A percentile compares a stretch with the other conserved stretches of the same genome.
These are phyloP conservation scores for Nyleta sp. DNA, from an alignment of 2,888 invertebrate species.

Conservation along the genomic window DNA sequence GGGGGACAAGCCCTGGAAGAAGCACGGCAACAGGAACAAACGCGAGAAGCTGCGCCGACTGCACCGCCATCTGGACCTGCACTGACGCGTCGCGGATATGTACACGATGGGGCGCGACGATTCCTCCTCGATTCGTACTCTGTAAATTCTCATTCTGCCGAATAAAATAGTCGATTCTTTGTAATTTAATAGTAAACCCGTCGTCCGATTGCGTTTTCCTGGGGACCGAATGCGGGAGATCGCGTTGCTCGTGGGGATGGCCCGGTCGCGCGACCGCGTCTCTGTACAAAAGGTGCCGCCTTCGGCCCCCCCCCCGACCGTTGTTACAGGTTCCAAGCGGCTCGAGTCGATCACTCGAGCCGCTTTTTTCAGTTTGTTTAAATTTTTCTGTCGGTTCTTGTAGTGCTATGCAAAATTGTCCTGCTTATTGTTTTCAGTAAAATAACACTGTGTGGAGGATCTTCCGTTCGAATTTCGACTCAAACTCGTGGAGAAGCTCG, in stretches of 20 bases:
- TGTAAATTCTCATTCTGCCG: slow-evolving; percentile 33
- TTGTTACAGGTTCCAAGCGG: too few relatives aligned
- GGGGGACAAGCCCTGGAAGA: slow-evolving; percentile 88
- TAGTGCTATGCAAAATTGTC: too few relatives aligned
- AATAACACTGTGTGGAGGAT: slow-evolving; percentile 97
- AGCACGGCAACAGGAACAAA: slow-evolving; percentile 93
- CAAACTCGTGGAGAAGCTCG: slow-evolving; percentile 97
- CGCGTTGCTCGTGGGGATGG: too few relatives aligned
- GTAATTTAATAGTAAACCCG: slow-evolving; percentile 35
- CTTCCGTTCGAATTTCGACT: slow-evolving; percentile 92
- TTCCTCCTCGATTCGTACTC: background rate
- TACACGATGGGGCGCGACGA: slow-evolving; percentile 15
- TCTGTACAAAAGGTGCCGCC: slow-evolving; percentile 17
- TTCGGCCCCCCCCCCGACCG: slow-evolving; percentile 2
- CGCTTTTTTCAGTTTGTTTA: too few relatives aligned
- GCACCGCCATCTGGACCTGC: slow-evolving; percentile 93
- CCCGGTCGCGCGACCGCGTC: background rate
- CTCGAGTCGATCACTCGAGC: too few relatives aligned
- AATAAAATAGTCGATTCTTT: slow-evolving; percentile 54
- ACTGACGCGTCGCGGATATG: slow-evolving; percentile 81
- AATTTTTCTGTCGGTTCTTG: too few relatives aligned
- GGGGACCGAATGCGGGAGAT: slow-evolving; percentile 18
- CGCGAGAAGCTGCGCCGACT: slow-evolving; percentile 95
- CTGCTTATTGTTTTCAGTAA: slow-evolving; percentile 92
- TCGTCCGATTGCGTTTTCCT: slow-evolving; percentile 18